Evolutionary conservation across 2,888 invertebrate species (phyloP), one percentile per base, ranked within the genome.

Genomic region (Eupithecia subumbrata): DNA sequence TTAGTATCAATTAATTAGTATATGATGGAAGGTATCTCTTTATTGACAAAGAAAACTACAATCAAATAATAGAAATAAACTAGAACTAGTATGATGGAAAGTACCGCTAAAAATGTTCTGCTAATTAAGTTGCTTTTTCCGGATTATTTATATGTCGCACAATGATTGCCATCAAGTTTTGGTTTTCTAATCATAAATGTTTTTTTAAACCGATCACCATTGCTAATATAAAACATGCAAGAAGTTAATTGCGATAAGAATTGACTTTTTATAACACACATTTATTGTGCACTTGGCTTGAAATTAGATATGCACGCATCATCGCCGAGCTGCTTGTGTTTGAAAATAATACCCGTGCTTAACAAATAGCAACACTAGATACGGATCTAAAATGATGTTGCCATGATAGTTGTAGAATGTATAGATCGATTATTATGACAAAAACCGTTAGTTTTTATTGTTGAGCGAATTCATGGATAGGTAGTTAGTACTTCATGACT

Each of bases 391-490:
- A 25, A 60, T 60, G 12, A 60, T 60, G 25, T 14, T 25, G 56
- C 56, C 9, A 22, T 56, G 22, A 56, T 56, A 56, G 12, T 12
- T n/a, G 56, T 22, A 22, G 11, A 52, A 52, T 56, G 22, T 56
- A 56, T 56, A 22, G n/a, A 30, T 63, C 5, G 63, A n/a, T 63
- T 63, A 30, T 37, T 37, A 66, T 66, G 14, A 43, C 40, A 34
- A 66, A 66, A n/a, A 22, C 43, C 40, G 40, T 40, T 43, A 67
- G 22, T 16, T n/a, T 40, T 34, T 34, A 56, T 67, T 25, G 48
- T 69, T 76, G 64, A 74, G 71, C 72, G 56, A 74, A 72, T 56
- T 66, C 18, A 45, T 52, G 69, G 72, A 37, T 66, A 34, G 74
- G 18, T 52, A 52, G 34, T 76, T 76, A 74, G 66, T 66, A 18